Base-by-base conservation (phyloP, 2,113 vertebrate genomes). In the Thinocorus orbignyianus region DNA sequence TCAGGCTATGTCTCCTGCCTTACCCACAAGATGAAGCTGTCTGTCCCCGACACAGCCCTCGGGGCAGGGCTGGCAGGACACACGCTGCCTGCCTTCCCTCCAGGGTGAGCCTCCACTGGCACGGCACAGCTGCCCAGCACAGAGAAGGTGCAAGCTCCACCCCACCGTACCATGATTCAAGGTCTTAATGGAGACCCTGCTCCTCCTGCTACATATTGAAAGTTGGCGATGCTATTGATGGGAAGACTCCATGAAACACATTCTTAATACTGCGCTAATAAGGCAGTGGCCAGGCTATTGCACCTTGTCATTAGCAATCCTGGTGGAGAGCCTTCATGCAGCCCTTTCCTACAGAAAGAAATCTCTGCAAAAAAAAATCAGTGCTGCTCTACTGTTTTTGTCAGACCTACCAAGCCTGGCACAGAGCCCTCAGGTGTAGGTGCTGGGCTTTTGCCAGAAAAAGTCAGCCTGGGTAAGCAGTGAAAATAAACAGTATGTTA, bases 81-180 rank as follows among this genome's bases (percentile, higher is more conserved):
- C 62, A 12, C 0, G 2, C 76, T 2, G 5, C 49, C 79, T 57
- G 82, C 48, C 73, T 72, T 46, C 0, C 2, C 77, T 54, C n/a
- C 37, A 23, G 58, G 49, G 35, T 4, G 9, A 91, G 61, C 73
- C 73, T 83, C 37, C 30, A 18, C 37, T 13, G 37, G 66, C 85
- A 70, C 1, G 0, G 41, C 33, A 66, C 0, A 0, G 86, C 87
- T 16, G 39, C 61, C 15, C 5, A 6, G 62, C 51, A 39, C 2
- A 22, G 42, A 52, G 18, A 42, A 65, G 39, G 17, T 9, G 48
- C 0, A 3, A 81, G 77, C 82, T 90, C n/a, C 41, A 51, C 41
- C 49, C 23, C 20, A 30, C 79, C 39, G 0, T 44, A 20, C 52
- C 4, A 0, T 81, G 73, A 95, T 57, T 79, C 77, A 88, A 69